phyloP scores from a whole-genome alignment of 2,888 invertebrate genomes.

The Acleris literana region DNA sequence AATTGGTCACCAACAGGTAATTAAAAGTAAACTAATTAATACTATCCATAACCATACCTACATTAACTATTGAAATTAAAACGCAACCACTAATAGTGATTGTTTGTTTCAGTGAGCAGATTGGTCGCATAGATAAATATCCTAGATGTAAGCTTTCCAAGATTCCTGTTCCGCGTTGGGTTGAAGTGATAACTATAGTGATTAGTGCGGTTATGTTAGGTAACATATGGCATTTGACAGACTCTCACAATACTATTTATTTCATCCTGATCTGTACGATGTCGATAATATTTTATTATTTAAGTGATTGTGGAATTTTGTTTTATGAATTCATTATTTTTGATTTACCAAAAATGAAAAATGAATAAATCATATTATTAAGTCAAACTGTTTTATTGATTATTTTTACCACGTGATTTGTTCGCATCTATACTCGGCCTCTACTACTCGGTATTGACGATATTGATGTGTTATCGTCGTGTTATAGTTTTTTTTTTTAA shows the following conservation, averaged over 20 bases:
- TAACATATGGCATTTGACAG: slow-evolving; percentile 70
- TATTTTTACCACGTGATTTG: not conserved
- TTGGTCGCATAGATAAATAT: slow-evolving; percentile 76
- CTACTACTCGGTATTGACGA: no score
- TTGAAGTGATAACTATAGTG: slow-evolving; percentile 81
- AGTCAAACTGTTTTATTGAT: slow-evolving; percentile 51
- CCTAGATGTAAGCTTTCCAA: slow-evolving; percentile 77
- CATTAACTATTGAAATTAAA: no score
- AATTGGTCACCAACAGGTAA: slow-evolving; percentile 69
- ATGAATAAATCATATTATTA: slow-evolving; percentile 78
- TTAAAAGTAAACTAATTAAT: slow-evolving; percentile 36
- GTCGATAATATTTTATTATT: slow-evolving; percentile 71
- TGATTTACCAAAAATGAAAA: slow-evolving; percentile 82
- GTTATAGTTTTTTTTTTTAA: no score
- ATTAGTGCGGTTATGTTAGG: slow-evolving; percentile 76
- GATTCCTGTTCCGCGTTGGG: slow-evolving; percentile 80
- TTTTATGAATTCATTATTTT: slow-evolving; percentile 73
- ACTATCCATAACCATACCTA: not conserved
- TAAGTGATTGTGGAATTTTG: slow-evolving; percentile 78
- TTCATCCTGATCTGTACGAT: slow-evolving; percentile 81
- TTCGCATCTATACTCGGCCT: no score
- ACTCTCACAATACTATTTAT: slow-evolving; percentile 80
- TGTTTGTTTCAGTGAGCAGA: slow-evolving; percentile 72
- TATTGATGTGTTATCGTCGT: no score
- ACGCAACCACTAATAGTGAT: slow-evolving; percentile 38